Conservation (phyloP, 2,888 invertebrate species). For the Papilio gigon region DNA sequence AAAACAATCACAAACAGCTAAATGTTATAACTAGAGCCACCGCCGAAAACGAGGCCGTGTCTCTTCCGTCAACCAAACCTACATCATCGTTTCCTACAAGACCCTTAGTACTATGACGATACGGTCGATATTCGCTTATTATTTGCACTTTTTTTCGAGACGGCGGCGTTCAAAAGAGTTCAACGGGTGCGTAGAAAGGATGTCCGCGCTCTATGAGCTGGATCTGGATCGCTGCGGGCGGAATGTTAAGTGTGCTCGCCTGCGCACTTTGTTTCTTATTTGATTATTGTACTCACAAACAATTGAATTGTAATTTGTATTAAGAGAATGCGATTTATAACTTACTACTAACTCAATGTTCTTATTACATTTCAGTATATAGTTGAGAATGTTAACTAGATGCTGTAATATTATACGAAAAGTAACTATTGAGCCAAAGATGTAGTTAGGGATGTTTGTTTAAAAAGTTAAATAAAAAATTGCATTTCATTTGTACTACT, state of each 20-base stretch:
- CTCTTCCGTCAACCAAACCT: slow-evolving; percentile 62
- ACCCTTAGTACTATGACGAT: slow-evolving; percentile 45
- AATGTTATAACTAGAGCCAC: slow-evolving; percentile 51
- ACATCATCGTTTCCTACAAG: slow-evolving; percentile 43
- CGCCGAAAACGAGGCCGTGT: slow-evolving; percentile 60
- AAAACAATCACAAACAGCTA: background rate
- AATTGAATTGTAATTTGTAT: background rate
- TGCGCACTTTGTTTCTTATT: slow-evolving; percentile 42
- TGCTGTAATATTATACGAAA: too few species aligned
- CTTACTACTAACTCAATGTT: background rate
- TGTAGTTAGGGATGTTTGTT: too few species aligned
- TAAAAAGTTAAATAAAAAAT: too few species aligned
- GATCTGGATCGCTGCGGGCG: slow-evolving; percentile 49
- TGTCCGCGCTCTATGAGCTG: slow-evolving; percentile 56
- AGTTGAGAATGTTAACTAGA: too few species aligned
- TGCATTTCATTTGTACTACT: too few species aligned
- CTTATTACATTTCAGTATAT: too few species aligned
- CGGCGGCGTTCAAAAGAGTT: slow-evolving; percentile 66
- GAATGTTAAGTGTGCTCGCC: slow-evolving; percentile 29
- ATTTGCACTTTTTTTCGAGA: slow-evolving; percentile 53
- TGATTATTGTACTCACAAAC: background rate
- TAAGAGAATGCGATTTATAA: background rate
- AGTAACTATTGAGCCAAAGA: too few species aligned
- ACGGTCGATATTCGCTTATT: slow-evolving; percentile 47
- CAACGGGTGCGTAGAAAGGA: slow-evolving; percentile 66